Percentiles rank a stretch among this genome's conserved stretches.
Evolutionary conservation across 2,888 invertebrate genomes (phyloP).

Genomic region (Idaea dimidiata): DNA sequence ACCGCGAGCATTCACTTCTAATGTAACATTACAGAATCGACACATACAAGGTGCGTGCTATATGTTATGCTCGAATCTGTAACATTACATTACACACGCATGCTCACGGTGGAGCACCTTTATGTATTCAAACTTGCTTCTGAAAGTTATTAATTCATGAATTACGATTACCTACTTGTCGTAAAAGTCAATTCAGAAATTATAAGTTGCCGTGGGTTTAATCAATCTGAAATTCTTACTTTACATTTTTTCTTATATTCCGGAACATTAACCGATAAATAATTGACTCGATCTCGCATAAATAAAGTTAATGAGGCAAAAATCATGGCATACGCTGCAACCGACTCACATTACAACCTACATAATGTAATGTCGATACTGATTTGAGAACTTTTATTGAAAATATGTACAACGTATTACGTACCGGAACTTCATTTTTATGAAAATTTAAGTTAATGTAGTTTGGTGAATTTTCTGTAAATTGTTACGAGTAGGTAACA

Average conservation of each 20-base stretch:
- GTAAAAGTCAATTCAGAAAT: constrained; percentile 41
- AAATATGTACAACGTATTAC: constrained; percentile 18
- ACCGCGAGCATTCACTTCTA: too few relatives aligned
- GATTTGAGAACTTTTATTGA: constrained; percentile 5
- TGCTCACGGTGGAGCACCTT: too few relatives aligned
- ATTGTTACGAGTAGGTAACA: too few relatives aligned
- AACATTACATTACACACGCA: too few relatives aligned
- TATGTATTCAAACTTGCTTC: constrained; percentile 16
- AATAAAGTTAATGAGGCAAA: constrained; percentile 71
- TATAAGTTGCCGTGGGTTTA: constrained; percentile 55
- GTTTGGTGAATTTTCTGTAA: too few relatives aligned
- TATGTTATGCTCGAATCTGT: too few relatives aligned
- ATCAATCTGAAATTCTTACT: constrained; percentile 62
- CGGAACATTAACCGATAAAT: constrained; percentile 63
- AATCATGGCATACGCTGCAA: constrained; percentile 47
- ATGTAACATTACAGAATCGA: too few relatives aligned
- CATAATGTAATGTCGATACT: constrained; percentile 2
- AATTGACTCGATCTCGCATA: constrained; percentile 61
- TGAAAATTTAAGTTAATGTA: background rate
- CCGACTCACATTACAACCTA: constrained; percentile 37
- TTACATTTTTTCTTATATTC: constrained; percentile 52
- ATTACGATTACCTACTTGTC: constrained; percentile 25
- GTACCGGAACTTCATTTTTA: constrained; percentile 5
- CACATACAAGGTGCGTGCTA: too few relatives aligned
- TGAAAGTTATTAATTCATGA: constrained; percentile 26